These are phyloP conservation scores for Balanococcus diminutus DNA, from an alignment of 2,888 invertebrate species.

Conservation along the genomic window DNA sequence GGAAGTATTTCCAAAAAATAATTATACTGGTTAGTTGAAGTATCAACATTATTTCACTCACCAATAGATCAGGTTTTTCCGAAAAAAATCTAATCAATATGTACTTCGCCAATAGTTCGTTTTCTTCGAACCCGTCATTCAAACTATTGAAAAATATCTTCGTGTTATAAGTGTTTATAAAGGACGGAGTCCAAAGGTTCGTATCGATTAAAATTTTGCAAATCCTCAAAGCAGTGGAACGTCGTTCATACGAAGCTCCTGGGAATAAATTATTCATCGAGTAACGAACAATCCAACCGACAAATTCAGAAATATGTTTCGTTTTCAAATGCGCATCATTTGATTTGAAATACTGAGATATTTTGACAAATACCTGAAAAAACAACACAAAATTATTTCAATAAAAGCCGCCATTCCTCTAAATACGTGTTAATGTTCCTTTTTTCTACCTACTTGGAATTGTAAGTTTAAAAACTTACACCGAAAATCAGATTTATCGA, in stretches of 20 bases:
- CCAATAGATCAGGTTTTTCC: neutral
- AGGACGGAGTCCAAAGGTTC: slow-evolving; percentile 57
- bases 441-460: neutral
- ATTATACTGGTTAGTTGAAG: neutral
- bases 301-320: neutral
- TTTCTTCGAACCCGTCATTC: slow-evolving; percentile 79
- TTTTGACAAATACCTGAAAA: slow-evolving; percentile 52
- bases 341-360: slow-evolving; percentile 47
- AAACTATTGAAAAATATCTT: slow-evolving; percentile 65
- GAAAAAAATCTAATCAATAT: slow-evolving; percentile 63
- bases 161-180: slow-evolving; percentile 61
- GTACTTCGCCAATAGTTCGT: slow-evolving; percentile 71
- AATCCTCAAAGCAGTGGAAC: slow-evolving; percentile 67
- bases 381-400: neutral
- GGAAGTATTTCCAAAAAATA: neutral
- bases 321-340: neutral
- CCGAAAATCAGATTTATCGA: slow-evolving; percentile 39
- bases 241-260: slow-evolving; percentile 70
- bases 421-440: neutral
- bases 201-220: slow-evolving; percentile 59
- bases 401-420: neutral
- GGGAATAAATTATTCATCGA: slow-evolving; percentile 67
- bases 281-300: slow-evolving; percentile 56
- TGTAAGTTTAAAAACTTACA: slow-evolving; percentile 3
- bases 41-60: neutral